Percentiles rank a stretch among this genome's conserved stretches.
Evolutionary conservation across 2,113 vertebrate species (phyloP).

Genomic region (Panthera tigris): DNA sequence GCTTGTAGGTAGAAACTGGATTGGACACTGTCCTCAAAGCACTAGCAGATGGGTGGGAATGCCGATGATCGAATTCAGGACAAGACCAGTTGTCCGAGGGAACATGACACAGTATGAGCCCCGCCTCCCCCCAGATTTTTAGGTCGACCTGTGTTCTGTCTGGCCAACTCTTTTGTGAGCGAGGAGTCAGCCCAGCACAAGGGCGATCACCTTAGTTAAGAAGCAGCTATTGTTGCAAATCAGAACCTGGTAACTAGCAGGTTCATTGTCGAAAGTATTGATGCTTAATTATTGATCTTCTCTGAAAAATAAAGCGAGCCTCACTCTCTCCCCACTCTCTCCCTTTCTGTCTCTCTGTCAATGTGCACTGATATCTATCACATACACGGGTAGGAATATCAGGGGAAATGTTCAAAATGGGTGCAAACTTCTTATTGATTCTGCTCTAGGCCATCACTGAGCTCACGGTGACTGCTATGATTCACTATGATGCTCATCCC

Average conservation of each 20-base stretch:
- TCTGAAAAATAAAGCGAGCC: neutral
- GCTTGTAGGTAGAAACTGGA: neutral
- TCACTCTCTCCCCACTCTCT: no score
- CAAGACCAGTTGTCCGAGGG: neutral
- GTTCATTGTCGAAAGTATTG: neutral
- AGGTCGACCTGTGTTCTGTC: neutral
- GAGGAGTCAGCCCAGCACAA: neutral
- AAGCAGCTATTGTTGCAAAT: neutral
- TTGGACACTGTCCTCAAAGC: neutral
- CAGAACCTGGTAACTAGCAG: neutral
- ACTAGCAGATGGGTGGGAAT: no score
- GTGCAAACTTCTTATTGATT: neutral
- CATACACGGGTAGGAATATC: neutral
- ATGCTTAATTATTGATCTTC: neutral
- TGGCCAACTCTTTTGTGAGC: neutral
- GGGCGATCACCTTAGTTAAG: neutral
- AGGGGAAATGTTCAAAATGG: neutral
- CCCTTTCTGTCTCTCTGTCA: neutral
- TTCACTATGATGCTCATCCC: neutral
- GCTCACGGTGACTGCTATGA: rapidly evolving
- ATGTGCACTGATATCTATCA: neutral
- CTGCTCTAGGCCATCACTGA: neutral
- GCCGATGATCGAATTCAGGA: neutral
- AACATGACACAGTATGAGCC: neutral
- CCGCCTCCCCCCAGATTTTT: neutral